Evolutionary conservation across 2,113 vertebrate species (phyloP).

Genomic region (Bucco capensis): DNA sequence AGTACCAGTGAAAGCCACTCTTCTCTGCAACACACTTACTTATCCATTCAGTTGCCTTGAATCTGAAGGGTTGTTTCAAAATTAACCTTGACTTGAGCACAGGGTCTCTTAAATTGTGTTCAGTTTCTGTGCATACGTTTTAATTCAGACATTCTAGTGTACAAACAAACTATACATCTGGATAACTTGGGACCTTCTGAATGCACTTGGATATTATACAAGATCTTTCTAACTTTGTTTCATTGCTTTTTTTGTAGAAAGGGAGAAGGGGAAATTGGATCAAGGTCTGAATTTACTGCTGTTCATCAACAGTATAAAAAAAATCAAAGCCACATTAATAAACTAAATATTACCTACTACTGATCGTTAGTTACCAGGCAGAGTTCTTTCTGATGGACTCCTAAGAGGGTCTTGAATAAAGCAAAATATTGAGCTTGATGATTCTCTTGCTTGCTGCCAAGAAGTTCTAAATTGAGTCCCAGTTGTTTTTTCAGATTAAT

Average conservation of each 20-base stretch:
- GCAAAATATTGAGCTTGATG: conserved; percentile 72
- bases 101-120: conserved; percentile 2
- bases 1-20: conserved; percentile 19
- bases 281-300: conserved; percentile 64
- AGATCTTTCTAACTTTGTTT: conserved; percentile 74
- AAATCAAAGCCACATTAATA: conserved; percentile 74
- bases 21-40: conserved; percentile 21
- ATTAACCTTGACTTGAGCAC: conserved; percentile 39
- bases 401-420: conserved; percentile 77
- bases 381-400: conserved; percentile 69
- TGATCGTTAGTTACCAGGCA: conserved; percentile 63
- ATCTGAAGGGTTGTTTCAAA: conserved; percentile 41
- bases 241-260: conserved; percentile 54
- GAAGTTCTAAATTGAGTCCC: conserved; percentile 76
- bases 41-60: conserved; percentile 21
- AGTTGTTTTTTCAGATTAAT: conserved; percentile 76
- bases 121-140: not conserved
- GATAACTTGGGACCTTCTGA: conserved; percentile 53
- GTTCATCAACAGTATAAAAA: conserved; percentile 60
- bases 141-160: conserved; percentile 43
- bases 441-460: conserved; percentile 73
- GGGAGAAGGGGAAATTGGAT: conserved; percentile 61
- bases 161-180: conserved; percentile 40
- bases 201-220: conserved; percentile 70
- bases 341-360: conserved; percentile 76